These are phyloP conservation scores for Drosophila tanythrix DNA, from an alignment of 2,888 invertebrate genomes.

Conservation along the genomic window DNA sequence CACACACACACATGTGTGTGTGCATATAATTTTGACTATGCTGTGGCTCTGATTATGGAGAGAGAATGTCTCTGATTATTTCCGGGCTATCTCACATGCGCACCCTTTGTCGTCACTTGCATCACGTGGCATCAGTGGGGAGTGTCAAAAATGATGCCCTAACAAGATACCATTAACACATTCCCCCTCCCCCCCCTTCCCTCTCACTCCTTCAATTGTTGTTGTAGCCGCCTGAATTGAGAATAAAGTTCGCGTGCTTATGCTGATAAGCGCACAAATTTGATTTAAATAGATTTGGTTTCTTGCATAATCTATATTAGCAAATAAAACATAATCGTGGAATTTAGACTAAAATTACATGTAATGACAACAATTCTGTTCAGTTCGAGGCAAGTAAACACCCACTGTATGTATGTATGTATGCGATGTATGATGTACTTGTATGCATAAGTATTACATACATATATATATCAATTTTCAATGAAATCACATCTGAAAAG, in stretches of 20 bases:
- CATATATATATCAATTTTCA: neutral
- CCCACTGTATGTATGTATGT: neutral
- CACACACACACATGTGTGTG: slow-evolving; percentile 4
- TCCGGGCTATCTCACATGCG: slow-evolving; percentile 28
- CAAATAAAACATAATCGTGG: neutral
- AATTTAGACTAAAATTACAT: neutral
- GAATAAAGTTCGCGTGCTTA: neutral
- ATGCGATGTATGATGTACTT: neutral
- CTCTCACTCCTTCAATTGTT: neutral
- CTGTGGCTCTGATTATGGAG: slow-evolving; percentile 7
- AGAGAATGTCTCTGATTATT: slow-evolving; percentile 23
- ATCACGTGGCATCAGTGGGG: slow-evolving; percentile 23
- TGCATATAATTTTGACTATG: slow-evolving; percentile 17
- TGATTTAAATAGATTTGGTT: slow-evolving; percentile 6
- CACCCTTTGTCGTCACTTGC: slow-evolving; percentile 29
- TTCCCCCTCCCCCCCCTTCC: neutral
- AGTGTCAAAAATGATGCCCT: neutral
- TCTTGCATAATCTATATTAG: slow-evolving; percentile 7
- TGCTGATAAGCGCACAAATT: slow-evolving; percentile 17
- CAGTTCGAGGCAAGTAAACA: neutral
- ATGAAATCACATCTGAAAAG: neutral
- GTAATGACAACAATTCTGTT: neutral
- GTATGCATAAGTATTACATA: neutral
- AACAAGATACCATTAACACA: slow-evolving; percentile 3
- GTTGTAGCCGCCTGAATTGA: slow-evolving; percentile 1